Evolutionary conservation across 2,888 invertebrate species (phyloP), one percentile per base, ranked within the genome.

Genomic region (Gerris lacustris): DNA sequence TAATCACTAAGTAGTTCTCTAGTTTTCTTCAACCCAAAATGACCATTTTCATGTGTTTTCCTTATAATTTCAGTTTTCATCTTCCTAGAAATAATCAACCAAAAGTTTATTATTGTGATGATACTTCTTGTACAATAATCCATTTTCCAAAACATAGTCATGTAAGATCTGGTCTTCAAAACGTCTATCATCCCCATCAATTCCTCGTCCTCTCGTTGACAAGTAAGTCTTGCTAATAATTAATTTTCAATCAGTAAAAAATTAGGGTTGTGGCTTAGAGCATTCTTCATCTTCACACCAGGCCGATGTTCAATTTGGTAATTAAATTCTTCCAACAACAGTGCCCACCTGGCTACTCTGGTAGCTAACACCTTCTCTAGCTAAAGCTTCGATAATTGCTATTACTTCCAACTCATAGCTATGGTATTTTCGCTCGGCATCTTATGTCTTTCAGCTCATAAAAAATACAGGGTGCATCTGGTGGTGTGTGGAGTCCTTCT

Each of bases 351-450:
- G 4, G 78, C 78, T 17, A 80, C 76, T 74, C 6, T 78, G 11
- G 70, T 17, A 2, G n/a, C 63, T 44, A 70, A 70, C 15, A 77
- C 76, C 43, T 77, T 71, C 7, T 55, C 31, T n/a, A n/a, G n/a
- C n/a, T 44, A 70, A 67, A 18, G 64, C 64, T 17, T 64, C 31
- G 18, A 79, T 75, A 6, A 80, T 74, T 0, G 78, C 79, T 6
- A 80, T 70, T 5, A 79, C 77, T 75, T 80, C 79, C 5, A 80
- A 71, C 64, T 80, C 79, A 70, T 79, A 80, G 76, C 73, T 80
- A 77, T 76, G 69, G 67, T 78, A 79, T 69, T 76, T 77, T 55
- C 75, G 73, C 73, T 79, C 77, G 6, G 77, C 76, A 5, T 73
- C 72, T 0, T 77, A 77, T 0, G 78, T 79, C 71, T 78, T 79